Percentiles rank a stretch among this genome's conserved stretches.
phyloP scores from a whole-genome alignment of 1,140 invertebrate genomes.

The Pectinophora gossypiella region DNA sequence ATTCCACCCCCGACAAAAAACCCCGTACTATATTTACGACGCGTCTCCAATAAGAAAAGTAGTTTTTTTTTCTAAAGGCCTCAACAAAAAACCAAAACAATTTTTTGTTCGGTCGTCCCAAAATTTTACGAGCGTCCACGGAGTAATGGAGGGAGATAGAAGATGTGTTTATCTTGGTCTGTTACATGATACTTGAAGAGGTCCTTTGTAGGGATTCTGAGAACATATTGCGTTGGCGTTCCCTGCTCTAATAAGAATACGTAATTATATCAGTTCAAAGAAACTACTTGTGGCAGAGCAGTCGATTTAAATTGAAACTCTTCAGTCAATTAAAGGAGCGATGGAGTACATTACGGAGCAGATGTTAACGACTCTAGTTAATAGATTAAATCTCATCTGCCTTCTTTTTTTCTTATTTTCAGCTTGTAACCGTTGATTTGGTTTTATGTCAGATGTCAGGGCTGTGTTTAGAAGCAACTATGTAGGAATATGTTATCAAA shows the following conservation, averaged over 20 bases:
- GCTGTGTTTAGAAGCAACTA: no score
- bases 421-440: no score
- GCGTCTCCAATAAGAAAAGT: slow-evolving; percentile 51
- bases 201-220: slow-evolving; percentile 36
- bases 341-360: no score
- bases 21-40: slow-evolving; percentile 52
- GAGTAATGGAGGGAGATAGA: slow-evolving; percentile 19
- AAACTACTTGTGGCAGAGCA: slow-evolving; percentile 6
- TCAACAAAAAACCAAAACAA: slow-evolving; percentile 67
- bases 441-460: no score
- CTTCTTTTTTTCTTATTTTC: no score
- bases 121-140: slow-evolving; percentile 61
- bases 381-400: no score
- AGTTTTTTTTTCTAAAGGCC: slow-evolving; percentile 29
- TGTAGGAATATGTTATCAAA: no score
- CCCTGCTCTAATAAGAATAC: slow-evolving; percentile 27
- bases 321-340: neutral
- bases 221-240: slow-evolving; percentile 40
- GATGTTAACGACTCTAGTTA: no score
- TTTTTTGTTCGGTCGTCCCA: slow-evolving; percentile 57
- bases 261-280: slow-evolving; percentile 24
- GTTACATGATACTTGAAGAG: slow-evolving; percentile 7
- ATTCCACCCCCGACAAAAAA: slow-evolving; percentile 41
- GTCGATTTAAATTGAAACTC: neutral
- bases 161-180: slow-evolving; percentile 11